Percentiles rank a stretch among this genome's conserved stretches.
Evolutionary conservation across 2,888 invertebrate species (phyloP).

Genomic region (Phorcus lineatus): DNA sequence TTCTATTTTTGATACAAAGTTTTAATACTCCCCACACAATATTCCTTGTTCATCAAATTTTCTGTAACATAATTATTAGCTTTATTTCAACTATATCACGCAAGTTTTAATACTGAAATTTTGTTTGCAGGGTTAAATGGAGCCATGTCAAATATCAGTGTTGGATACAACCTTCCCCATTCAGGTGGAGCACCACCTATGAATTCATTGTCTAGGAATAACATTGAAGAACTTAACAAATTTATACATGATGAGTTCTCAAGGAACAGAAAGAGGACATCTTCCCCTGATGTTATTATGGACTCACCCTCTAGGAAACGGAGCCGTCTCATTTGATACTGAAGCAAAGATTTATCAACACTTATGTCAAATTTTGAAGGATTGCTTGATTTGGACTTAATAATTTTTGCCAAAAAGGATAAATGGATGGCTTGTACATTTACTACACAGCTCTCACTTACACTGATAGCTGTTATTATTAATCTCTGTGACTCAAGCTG

Average conservation of each 20-base stretch:
- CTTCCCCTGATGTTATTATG: conserved; percentile 81
- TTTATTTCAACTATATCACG: too few relatives aligned
- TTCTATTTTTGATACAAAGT: too few relatives aligned
- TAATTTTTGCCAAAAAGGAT: too few relatives aligned
- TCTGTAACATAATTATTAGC: too few relatives aligned
- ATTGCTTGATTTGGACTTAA: too few relatives aligned
- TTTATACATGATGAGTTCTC: conserved; percentile 83
- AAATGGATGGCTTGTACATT: too few relatives aligned
- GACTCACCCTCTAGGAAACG: conserved; percentile 87
- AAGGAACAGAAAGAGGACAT: conserved; percentile 79
- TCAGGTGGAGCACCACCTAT: conserved; percentile 47
- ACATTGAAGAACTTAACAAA: conserved; percentile 81
- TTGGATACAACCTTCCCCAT: conserved; percentile 68
- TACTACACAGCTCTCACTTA: too few relatives aligned
- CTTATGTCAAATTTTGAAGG: background rate
- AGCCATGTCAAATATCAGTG: conserved; percentile 74
- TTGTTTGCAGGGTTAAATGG: conserved; percentile 71
- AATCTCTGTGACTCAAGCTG: too few relatives aligned
- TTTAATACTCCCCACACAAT: too few relatives aligned
- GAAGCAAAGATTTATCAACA: background rate
- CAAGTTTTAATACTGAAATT: background rate
- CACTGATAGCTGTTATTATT: too few relatives aligned
- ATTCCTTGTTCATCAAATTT: too few relatives aligned
- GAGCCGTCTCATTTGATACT: conserved; percentile 76
- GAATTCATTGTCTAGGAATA: conserved; percentile 48